Conservation (phyloP, 2,888 invertebrate species). For the Griposia aprilina region DNA sequence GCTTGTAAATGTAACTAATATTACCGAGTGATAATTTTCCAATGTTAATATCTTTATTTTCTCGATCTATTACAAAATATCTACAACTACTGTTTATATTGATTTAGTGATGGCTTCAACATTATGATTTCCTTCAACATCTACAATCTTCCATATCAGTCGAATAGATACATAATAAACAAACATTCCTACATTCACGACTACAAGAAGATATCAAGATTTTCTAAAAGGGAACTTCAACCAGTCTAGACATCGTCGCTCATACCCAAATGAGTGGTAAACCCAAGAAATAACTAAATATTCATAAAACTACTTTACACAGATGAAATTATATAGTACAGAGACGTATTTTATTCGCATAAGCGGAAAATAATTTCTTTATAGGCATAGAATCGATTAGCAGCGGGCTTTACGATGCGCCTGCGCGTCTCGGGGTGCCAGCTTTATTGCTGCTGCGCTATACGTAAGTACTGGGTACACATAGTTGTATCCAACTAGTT, state of each 20-base stretch:
- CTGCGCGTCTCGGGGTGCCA: conserved; percentile 66
- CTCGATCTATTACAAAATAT: conserved; percentile 4
- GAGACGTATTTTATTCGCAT: conserved; percentile 69
- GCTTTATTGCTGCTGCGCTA: conserved; percentile 62
- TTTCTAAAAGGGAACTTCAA: conserved; percentile 31
- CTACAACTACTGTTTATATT: neutral
- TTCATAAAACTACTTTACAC: conserved; percentile 62
- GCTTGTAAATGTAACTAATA: conserved; percentile 42
- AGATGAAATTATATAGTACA: conserved; percentile 70
- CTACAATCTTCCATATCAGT: conserved; percentile 31
- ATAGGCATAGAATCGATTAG: conserved; percentile 80
- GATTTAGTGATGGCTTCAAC: neutral
- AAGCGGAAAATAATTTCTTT: conserved; percentile 79
- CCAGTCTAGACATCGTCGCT: conserved; percentile 23
- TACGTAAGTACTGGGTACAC: conserved; percentile 47
- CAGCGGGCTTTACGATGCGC: conserved; percentile 75
- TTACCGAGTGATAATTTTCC: conserved; percentile 10
- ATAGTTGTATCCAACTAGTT: conserved; percentile 49
- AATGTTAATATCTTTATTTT: neutral
- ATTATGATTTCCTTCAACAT: conserved; percentile 51
- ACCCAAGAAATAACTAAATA: conserved; percentile 52
- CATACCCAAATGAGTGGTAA: conserved; percentile 41
- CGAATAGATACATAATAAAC: conserved; percentile 43
- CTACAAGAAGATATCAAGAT: conserved; percentile 35
- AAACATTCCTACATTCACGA: conserved; percentile 2